Percentiles rank a stretch among this genome's conserved stretches.
phyloP scores from a whole-genome alignment of 2,113 vertebrate species.

The Chaenocephalus aceratus region DNA sequence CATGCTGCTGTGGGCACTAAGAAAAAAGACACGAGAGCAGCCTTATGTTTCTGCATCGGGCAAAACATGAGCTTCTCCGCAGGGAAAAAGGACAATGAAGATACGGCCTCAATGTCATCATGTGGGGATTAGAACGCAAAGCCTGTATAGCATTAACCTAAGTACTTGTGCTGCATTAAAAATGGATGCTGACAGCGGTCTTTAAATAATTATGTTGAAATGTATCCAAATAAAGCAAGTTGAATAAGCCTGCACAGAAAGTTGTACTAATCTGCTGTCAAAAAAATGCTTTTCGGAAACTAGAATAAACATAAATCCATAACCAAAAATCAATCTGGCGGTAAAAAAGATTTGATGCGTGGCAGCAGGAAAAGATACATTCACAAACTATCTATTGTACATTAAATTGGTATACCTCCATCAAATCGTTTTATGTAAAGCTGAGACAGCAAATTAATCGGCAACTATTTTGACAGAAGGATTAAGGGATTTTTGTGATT shows the following conservation, averaged over 20 bases:
- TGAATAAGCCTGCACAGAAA: slow-evolving; percentile 13
- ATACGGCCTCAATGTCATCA: slow-evolving; percentile 56
- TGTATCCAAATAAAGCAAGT: slow-evolving; percentile 31
- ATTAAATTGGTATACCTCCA: not conserved
- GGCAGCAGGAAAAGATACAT: no score
- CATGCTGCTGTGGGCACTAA: slow-evolving; percentile 51
- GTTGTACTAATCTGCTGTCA: not conserved
- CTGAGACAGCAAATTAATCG: not conserved
- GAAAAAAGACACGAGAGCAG: slow-evolving; percentile 64
- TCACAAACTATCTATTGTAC: not conserved
- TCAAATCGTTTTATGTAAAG: not conserved
- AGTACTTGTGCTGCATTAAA: slow-evolving; percentile 52
- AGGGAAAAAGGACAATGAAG: slow-evolving; percentile 28
- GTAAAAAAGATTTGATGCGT: not conserved
- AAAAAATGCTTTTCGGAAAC: no score
- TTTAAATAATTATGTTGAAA: slow-evolving; percentile 59
- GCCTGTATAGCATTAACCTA: slow-evolving; percentile 63
- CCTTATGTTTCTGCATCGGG: slow-evolving; percentile 46
- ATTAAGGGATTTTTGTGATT: not conserved
- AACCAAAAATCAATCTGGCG: no score
- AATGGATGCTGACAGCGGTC: slow-evolving; percentile 52
- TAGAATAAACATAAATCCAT: no score
- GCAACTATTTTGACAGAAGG: not conserved
- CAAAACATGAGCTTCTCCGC: slow-evolving; percentile 55
- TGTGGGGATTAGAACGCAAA: slow-evolving; percentile 58